A percentile compares a stretch with the other conserved stretches of the same genome.
phyloP scores from a whole-genome alignment of 2,113 vertebrate species.

The Rhea americana region DNA sequence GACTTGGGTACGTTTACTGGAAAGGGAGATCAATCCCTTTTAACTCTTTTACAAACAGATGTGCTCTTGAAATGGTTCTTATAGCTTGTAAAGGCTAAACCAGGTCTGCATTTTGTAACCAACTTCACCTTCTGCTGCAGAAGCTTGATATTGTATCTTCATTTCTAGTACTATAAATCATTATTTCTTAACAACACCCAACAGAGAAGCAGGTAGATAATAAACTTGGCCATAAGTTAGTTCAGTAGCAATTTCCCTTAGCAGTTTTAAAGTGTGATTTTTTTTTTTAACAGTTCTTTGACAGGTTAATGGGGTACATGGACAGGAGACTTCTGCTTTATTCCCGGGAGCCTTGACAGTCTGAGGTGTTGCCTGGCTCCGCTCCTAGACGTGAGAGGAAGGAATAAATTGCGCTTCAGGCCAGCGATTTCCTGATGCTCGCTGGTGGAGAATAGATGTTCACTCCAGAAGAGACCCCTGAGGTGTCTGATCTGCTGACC shows the following conservation, averaged over 20 bases:
- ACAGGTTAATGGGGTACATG: slow-evolving; percentile 3
- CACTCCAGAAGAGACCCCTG: not conserved
- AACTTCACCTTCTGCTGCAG: not conserved
- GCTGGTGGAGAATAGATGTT: not conserved
- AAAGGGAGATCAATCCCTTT: not conserved
- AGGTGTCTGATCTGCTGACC: not conserved
- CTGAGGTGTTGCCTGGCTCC: slow-evolving; percentile 39
- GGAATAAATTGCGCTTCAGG: not conserved
- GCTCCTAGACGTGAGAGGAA: not conserved
- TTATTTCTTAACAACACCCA: not conserved
- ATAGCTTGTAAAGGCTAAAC: not conserved
- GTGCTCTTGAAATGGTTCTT: not conserved
- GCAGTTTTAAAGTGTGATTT: not conserved
- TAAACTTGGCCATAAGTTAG: slow-evolving; percentile 6
- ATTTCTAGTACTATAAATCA: not conserved
- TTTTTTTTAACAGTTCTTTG: not conserved
- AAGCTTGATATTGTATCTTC: not conserved
- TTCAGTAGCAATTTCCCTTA: slow-evolving; percentile 23
- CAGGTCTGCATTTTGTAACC: not conserved
- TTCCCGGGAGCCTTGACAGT: slow-evolving; percentile 2
- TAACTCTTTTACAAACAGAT: not conserved
- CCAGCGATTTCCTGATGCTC: slow-evolving; percentile 1
- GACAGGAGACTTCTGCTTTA: slow-evolving; percentile 25
- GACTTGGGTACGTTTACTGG: not conserved
- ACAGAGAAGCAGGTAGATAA: not conserved